Base-by-base conservation (phyloP, 2,797 vertebrate genomes). In the Gorsachius magnificus region DNA sequence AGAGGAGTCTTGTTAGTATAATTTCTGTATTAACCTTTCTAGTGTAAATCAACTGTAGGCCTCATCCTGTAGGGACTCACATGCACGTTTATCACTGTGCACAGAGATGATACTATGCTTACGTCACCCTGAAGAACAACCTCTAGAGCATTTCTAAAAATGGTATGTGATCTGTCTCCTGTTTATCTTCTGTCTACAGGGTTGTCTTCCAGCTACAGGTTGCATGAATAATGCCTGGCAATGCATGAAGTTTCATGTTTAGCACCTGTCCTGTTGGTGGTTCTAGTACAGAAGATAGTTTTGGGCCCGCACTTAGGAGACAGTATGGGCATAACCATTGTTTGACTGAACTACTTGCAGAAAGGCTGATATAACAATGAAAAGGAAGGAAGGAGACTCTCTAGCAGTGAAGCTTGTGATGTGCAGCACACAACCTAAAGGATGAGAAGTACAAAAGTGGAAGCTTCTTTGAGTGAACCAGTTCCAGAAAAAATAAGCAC, bases 1-100 rank as follows among this genome's bases (percentile, higher is more conserved):
- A 91, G 53, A 89, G 24, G 15, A 68, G 15, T 72, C 57, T 87
- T 89, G 69, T 87, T 95, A 79, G 43, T 76, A n/a, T 90, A 85
- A 88, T 96, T 92, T 86, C 76, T 87, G 1, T 83, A 72, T 86
- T 90, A 91, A 86, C 19, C 77, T 96, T 94, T 89, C 83, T 94
- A 82, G 86, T 87, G 80, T 75, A 96, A 95, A 95, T 94, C 69
- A 88, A 0, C 57, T 61, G 22, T 58, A 65, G 87, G 43, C 66
- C 33, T 91, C 43, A 48, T 81, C 58, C 89, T 95, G 31, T 11
- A 60, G 85, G 77, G 50, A 95, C 33, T 48, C 19, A 1, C 22
- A 33, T n/a, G 46, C 35, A 13, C 48, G 91, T 78, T 86, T 79
- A 41, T 75, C 63, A 41, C 51, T 79, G 71, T 58, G 70, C 53